A percentile compares a stretch with the other conserved stretches of the same genome.
Conservation (phyloP, 2,888 invertebrate species). For the Alentia gelatinosa region DNA sequence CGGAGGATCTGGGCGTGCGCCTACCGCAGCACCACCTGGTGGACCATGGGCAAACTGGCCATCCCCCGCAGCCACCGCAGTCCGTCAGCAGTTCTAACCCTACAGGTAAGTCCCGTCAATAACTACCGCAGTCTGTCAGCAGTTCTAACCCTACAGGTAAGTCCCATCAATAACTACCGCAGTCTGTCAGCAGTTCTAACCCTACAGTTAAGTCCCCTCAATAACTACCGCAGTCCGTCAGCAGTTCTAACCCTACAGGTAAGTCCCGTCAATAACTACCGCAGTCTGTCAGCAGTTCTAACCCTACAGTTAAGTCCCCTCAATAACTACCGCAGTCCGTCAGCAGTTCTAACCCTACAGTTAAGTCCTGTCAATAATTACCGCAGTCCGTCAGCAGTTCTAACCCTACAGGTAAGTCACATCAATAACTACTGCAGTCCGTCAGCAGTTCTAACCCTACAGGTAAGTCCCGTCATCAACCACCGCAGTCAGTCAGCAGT, state of each 20-base stretch:
- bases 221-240: no score
- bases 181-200: neutral
- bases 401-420: neutral
- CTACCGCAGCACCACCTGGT: conserved; percentile 9
- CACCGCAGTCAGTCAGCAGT: neutral
- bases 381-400: conserved; percentile 7
- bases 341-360: neutral
- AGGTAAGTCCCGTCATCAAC: neutral
- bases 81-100: conserved; percentile 21
- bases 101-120: neutral
- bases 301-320: no score
- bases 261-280: no score
- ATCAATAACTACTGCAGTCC: neutral
- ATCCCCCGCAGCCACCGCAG: neutral
- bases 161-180: neutral
- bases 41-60: neutral
- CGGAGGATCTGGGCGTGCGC: conserved; percentile 14
- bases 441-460: neutral
- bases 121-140: neutral
- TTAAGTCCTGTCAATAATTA: neutral
- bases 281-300: no score
- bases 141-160: no score
- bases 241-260: no score
- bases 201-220: neutral
- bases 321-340: neutral